Evolutionary conservation across 1,140 invertebrate species (phyloP).

Genomic region (Danaus melanippus): DNA sequence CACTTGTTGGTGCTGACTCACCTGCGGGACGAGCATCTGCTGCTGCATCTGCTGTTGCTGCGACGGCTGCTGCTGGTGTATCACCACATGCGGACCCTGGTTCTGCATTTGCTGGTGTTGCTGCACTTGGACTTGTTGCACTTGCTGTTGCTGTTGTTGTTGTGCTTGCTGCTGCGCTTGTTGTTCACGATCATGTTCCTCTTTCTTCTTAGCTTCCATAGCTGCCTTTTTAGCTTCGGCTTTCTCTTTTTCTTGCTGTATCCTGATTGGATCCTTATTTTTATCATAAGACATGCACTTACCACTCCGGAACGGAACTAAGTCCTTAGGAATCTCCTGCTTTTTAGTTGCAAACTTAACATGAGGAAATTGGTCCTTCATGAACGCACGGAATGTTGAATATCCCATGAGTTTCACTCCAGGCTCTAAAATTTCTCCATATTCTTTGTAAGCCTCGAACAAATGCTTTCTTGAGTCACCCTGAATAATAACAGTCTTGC

Average conservation of each 20-base stretch:
- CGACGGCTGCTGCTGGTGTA: constrained; percentile 64
- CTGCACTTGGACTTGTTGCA: constrained; percentile 55
- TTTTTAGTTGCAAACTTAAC: constrained; percentile 79
- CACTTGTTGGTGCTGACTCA: constrained; percentile 69
- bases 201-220: constrained; percentile 66
- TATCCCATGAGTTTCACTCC: constrained; percentile 84
- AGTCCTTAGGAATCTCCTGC: constrained; percentile 72
- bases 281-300: constrained; percentile 67
- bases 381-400: constrained; percentile 84
- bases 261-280: constrained; percentile 66
- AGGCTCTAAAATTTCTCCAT: constrained; percentile 77
- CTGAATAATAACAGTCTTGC: constrained; percentile 75
- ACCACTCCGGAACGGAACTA: constrained; percentile 68
- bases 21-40: constrained; percentile 66
- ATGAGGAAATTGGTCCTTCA: constrained; percentile 86
- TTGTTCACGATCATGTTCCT: constrained; percentile 56
- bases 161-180: constrained; percentile 57
- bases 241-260: constrained; percentile 66
- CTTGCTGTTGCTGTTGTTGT: constrained; percentile 50
- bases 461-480: constrained; percentile 82
- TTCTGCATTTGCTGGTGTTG: constrained; percentile 65
- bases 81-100: constrained; percentile 60
- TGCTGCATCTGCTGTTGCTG: constrained; percentile 64
- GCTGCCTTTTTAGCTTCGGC: constrained; percentile 61
- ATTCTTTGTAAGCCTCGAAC: constrained; percentile 81